Evolutionary conservation across 2,888 invertebrate species (phyloP), one percentile per base, ranked within the genome.

Genomic region (Bellardia pandia): DNA sequence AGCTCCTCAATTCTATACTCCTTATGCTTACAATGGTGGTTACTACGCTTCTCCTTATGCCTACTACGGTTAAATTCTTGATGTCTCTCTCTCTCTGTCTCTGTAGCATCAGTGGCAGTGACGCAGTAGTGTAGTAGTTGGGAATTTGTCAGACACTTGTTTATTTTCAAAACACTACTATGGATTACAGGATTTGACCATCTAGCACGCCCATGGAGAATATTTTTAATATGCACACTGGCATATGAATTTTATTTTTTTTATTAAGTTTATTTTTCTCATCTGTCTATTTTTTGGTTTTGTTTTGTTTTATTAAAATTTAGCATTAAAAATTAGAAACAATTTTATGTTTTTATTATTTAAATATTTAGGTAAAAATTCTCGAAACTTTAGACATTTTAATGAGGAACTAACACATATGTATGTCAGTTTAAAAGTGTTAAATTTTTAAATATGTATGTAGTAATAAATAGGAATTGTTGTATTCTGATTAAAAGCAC

Each of bases 31-130:
- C 77, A 87, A 89, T n/a, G 90, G 90, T 14, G 92, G 89, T n/a
- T 92, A 91, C 74, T 90, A 90, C 80, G 90, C 89, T 13, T 89
- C 92, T n/a, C 92, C 92, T n/a, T 92, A 92, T 86, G 88, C 90
- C 16, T 92, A 92, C 76, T 92, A 92, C 53, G 92, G 92, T 66
- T 92, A 90, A 90, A 60, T 23, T 16, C 53, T 16, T 16, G 13
- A 14, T 45, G 56, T 8, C 14, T 8, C n/a, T 37, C 14, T 23
- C 23, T 23, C 23, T 23, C 23, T 23, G 1, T 23, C 23, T n/a
- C 3, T 16, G 11, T 62, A 23, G 11, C 23, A 23, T 56, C 23
- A 9, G 0, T 23, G 23, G 9, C 56, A 56, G 8, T 23, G 9
- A 51, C n/a, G 51, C n/a, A 51, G 23, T 56, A 56, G 23, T 23